phyloP scores from a whole-genome alignment of 1,140 invertebrate genomes.

The Steinernema khuongi region DNA sequence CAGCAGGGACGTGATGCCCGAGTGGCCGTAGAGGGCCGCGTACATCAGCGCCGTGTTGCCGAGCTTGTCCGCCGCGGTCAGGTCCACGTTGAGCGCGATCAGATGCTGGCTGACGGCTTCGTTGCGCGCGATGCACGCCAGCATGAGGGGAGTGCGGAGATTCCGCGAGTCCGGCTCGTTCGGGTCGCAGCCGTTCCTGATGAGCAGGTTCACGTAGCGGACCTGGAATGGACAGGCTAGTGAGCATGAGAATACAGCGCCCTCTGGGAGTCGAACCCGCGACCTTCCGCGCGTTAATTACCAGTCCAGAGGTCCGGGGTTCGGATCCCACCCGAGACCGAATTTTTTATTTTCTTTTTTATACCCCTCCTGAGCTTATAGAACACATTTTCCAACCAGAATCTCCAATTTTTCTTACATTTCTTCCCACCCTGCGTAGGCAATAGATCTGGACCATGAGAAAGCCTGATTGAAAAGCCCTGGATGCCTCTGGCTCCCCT shows the following conservation, averaged over 20 bases:
- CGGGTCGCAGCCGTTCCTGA: constrained; percentile 1
- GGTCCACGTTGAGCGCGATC: constrained; percentile 7
- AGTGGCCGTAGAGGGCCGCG: constrained; percentile 16
- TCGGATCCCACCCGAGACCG: no score
- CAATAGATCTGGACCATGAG: no score
- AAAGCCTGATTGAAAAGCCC: no score
- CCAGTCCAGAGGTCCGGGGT: no score
- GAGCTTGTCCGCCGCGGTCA: background rate
- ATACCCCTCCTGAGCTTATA: no score
- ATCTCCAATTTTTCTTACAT: no score
- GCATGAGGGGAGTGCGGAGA: background rate
- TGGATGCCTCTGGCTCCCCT: no score
- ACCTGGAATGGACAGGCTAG: background rate
- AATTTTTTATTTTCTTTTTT: no score
- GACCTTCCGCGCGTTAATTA: no score
- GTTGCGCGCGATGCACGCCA: constrained; percentile 8
- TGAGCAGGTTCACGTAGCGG: constrained; percentile 9
- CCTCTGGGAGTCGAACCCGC: no score
- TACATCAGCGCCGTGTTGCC: constrained; percentile 22
- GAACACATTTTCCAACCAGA: no score
- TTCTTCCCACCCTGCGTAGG: no score
- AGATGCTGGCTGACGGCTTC: constrained; percentile 3
- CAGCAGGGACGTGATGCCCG: constrained; percentile 1
- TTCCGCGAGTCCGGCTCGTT: background rate
- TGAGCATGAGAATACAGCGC: background rate